A percentile compares a stretch with the other conserved stretches of the same genome.
Evolutionary conservation across 2,797 vertebrate genomes (phyloP).

Genomic region (Spheniscus humboldti): DNA sequence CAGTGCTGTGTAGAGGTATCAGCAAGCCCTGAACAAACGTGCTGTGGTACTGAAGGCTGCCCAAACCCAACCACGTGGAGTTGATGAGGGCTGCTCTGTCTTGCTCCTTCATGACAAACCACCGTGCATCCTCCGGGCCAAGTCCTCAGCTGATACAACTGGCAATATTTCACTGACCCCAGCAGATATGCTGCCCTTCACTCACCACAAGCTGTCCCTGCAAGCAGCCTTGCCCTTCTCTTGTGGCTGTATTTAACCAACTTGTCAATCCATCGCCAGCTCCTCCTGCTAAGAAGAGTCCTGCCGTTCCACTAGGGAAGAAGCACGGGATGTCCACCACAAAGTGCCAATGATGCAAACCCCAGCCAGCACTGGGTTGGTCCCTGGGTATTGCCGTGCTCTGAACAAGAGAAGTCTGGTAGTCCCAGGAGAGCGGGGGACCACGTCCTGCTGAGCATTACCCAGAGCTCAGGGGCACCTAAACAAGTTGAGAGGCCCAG

Average conservation of each 20-base stretch:
- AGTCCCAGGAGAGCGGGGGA: neutral
- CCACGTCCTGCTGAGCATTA: neutral
- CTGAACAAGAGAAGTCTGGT: neutral
- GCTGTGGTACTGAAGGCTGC: neutral
- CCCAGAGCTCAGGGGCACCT: neutral
- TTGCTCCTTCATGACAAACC: neutral
- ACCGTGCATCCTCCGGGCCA: neutral
- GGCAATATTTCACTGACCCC: neutral
- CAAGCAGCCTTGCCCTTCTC: neutral
- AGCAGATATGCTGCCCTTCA: neutral
- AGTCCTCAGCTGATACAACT: neutral
- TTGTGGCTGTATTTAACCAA: neutral
- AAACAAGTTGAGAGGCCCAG: neutral
- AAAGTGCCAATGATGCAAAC: neutral
- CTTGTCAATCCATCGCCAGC: neutral
- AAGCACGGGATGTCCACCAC: fast-evolving
- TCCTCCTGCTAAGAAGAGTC: neutral
- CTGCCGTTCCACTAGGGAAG: neutral
- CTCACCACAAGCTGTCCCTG: neutral
- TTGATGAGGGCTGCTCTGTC: neutral
- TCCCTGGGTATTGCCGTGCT: neutral
- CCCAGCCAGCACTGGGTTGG: neutral
- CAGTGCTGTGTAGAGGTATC: neutral
- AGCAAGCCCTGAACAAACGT: neutral
- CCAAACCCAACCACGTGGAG: neutral